These are phyloP conservation scores for Caloenas nicobarica DNA, from an alignment of 2,113 vertebrate genomes.

Conservation along the genomic window DNA sequence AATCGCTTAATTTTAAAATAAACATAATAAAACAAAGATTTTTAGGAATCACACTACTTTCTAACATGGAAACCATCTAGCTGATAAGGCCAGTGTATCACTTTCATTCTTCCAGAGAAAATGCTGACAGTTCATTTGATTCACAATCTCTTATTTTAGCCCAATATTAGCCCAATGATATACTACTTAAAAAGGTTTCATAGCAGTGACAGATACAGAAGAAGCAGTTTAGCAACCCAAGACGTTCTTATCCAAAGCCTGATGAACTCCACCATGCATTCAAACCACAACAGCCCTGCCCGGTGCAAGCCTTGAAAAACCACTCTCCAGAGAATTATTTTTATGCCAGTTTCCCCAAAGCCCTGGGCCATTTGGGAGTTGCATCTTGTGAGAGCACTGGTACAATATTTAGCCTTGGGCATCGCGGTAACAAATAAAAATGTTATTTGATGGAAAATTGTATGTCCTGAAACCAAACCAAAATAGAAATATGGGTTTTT, in stretches of 20 bases:
- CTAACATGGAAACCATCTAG: accelerated
- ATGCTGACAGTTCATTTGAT: not conserved
- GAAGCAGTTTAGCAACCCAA: not conserved
- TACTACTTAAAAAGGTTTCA: not conserved
- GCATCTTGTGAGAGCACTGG: not conserved
- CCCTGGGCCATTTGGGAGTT: not conserved
- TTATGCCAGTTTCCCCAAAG: not conserved
- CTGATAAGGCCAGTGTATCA: not conserved
- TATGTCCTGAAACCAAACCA: not conserved
- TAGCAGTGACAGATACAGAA: not conserved
- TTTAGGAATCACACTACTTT: not conserved
- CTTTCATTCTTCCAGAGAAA: not conserved
- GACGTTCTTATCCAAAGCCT: not conserved
- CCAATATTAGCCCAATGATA: not conserved
- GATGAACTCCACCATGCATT: not conserved
- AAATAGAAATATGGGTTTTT: not conserved
- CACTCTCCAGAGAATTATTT: not conserved
- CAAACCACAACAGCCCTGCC: not conserved
- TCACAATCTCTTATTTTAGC: not conserved
- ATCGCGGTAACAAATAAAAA: not conserved
- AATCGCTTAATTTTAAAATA: not conserved
- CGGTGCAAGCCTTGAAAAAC: not conserved
- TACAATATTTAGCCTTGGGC: not conserved
- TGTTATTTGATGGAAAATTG: not conserved
- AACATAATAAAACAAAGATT: not conserved